Evolutionary conservation across 2,113 vertebrate species (phyloP), one percentile per base, ranked within the genome.

Genomic region (Carassius carassius): DNA sequence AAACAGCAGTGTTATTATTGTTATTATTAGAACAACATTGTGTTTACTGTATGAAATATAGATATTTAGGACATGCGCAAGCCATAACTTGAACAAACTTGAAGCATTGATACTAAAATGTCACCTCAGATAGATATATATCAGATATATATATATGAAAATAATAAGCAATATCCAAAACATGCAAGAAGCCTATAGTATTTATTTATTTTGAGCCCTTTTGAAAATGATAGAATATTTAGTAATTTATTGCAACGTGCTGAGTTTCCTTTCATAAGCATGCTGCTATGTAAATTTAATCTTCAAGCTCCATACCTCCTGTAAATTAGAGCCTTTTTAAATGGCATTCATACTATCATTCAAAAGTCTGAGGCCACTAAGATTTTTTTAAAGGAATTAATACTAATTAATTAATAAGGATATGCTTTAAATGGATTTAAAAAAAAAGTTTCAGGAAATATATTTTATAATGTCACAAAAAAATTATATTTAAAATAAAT

Each of bases 31-130:
- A 75, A 69, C 35, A 79, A 35, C 73, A 86, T 78, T 63, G 58
- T 75, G 58, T 75, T 88, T 80, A 82, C 16, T 82, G 81, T 78
- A 74, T 87, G 29, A 65, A 37, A 83, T 76, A 63, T 74, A 51
- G 80, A 63, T 74, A 65, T 67, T 19, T 56, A 82, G 63, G 81
- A 77, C 49, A 86, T 44, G 79, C 78, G 54, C 11, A 86, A 88
- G 85, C 82, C 87, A 88, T 88, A 88, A 86, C 78, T 88, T 82
- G 77, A 88, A 82, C 12, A 84, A 81, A 86, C 82, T 81, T 88
- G 80, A 88, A 78, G 81, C 69, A 60, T 85, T 29, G 73, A 17
- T 49, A 58, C 19, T 51, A 85, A 83, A 85, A 41, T 44, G 62
- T 79, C 78, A 85, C 72, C 73, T 85, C 62, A 84, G 78, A 78